Base-by-base conservation (phyloP, 2,888 invertebrate genomes). In the Pheosia tremula region DNA sequence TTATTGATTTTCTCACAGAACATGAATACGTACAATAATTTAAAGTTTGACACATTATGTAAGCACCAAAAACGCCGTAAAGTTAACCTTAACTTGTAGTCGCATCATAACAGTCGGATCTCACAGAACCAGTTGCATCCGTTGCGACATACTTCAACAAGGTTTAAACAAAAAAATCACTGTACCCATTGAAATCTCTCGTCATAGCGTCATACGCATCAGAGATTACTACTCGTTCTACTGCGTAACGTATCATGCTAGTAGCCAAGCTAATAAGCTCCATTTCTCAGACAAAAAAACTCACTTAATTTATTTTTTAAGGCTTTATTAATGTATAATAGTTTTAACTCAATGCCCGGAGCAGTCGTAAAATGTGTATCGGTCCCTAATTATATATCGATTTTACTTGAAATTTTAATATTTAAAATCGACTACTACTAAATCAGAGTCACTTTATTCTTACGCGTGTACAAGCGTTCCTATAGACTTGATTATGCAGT, bases 141-240 rank as follows among this genome's bases (percentile, higher is more conserved):
- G 68, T 79, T 82, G 77, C 86, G 90, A 87, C 88, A 89, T 74
- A 88, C 84, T 84, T 84, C 80, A 85, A 80, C 84, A 83, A 86
- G 81, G 79, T 78, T 86, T 83, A 60, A 64, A 60, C 52, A 58
- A 75, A 81, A 79, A 75, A 53, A 47, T 4, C 11, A n/a, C 8
- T 37, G 10, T 53, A 38, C 4, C 24, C 37, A 53, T 53, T 5
- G 24, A 36, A 36, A 36, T 36, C 36, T 5, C 13, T 52, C 36
- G 36, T 52, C 13, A 5, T n/a, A 11, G 4, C 13, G 43, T 39
- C 53, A 49, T 47, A 43, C 13, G 37, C 39, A 5, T 39, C n/a
- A 37, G 5, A 24, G 11, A 10, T 49, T n/a, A 62, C 61, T 5
- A 43, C 10, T 9, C 9, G 59, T 58, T 24, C 24, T 56, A 52